Evolutionary conservation across 2,113 vertebrate genomes (phyloP), one percentile per base, ranked within the genome.

Genomic region (Myrmecobius fasciatus): DNA sequence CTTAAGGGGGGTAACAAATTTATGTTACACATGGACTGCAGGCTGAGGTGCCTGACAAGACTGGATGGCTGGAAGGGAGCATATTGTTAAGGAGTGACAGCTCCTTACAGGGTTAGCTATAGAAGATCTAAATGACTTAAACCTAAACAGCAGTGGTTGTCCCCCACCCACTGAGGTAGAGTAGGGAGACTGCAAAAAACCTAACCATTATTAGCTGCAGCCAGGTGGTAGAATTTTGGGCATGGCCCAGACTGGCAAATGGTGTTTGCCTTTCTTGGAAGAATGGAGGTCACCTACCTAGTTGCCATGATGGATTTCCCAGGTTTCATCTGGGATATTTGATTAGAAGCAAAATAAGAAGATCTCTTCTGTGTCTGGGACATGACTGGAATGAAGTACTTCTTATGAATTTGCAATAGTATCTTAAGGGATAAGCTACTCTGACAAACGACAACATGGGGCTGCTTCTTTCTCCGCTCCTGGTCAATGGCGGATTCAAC

Each of bases 381-480:
- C 96, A 99, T 99, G 75, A 99, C 99, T 83, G 99, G 99, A 99
- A 99, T 99, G 97, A 99, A 99, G 97, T 99, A 99, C 25, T 25
- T 54, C 25, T 25, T 54, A 25, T 8, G 25, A 26, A 54, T 54
- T 6, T 51, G 5, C 53, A 53, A 3, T 7, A 53, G 1, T 22
- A 25, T 53, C 25, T 54, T 54, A 26, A 54, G 53, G 22, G 53
- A 53, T 10, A 51, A 51, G 49, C 49, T 51, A 51, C 6, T 0
- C 53, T 54, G 25, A 25, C 25, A 54, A 25, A 54, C 53, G 25
- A 54, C 53, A 25, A 26, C 25, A 26, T 8, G 53, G 53, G 25
- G 53, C 53, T 54, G 53, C 25, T 54, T 54, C 25, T 54, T 25
- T 8, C 25, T 26, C 25, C 8, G 25, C 25, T 54, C 25, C 53